These are phyloP conservation scores for Matsumyia berberina DNA, from an alignment of 2,888 invertebrate genomes.

Conservation along the genomic window DNA sequence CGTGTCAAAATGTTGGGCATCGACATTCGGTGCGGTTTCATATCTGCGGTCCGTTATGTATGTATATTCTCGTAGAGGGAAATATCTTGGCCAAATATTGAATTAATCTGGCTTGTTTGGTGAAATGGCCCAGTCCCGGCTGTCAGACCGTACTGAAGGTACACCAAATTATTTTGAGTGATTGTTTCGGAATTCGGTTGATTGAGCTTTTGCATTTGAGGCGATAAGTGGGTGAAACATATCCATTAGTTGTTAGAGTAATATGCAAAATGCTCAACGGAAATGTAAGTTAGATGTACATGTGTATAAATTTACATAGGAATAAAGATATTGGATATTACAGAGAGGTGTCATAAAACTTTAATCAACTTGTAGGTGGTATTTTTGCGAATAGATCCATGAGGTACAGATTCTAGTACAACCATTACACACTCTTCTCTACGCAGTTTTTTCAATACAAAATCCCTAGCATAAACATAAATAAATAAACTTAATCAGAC, in stretches of 20 bases:
- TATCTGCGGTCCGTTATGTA: constrained; percentile 63
- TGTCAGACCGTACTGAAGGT: constrained; percentile 6
- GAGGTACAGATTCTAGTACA: no score
- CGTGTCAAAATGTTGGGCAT: constrained; percentile 63
- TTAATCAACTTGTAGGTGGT: no score
- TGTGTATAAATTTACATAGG: no score
- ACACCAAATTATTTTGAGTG: constrained; percentile 51
- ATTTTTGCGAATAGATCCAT: no score
- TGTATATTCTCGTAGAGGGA: constrained; percentile 45
- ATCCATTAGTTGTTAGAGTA: constrained; percentile 9
- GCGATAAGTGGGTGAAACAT: constrained; percentile 5
- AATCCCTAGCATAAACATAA: no score
- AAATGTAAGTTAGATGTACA: neutral
- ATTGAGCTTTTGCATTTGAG: constrained; percentile 40
- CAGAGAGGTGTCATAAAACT: no score
- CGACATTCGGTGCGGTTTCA: constrained; percentile 60
- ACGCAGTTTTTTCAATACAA: no score
- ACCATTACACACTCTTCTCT: no score
- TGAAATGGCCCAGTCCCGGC: constrained; percentile 5
- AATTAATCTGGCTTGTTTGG: constrained; percentile 61
- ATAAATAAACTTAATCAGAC: no score
- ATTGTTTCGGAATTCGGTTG: constrained; percentile 48
- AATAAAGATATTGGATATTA: no score
- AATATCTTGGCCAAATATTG: constrained; percentile 73
- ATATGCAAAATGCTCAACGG: neutral